Evolutionary conservation across 2,797 vertebrate genomes (phyloP).

Genomic region (Acanthiza pusilla): DNA sequence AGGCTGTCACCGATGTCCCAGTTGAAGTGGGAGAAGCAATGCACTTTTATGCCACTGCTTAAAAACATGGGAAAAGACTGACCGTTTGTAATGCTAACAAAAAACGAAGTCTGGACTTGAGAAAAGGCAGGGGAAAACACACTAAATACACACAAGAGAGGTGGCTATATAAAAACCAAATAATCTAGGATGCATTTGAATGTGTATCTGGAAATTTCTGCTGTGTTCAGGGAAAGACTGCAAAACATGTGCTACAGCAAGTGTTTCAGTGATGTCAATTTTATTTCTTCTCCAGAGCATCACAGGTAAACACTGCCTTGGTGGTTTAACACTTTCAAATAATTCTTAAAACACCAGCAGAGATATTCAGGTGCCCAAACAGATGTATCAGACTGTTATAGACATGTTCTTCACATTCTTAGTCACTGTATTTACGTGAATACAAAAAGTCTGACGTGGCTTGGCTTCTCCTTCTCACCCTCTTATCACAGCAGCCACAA

Average conservation of each 20-base stretch:
- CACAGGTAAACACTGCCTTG: not conserved
- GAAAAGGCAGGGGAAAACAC: not conserved
- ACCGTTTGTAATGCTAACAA: not conserved
- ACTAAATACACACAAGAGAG: not conserved
- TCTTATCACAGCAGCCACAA: not conserved
- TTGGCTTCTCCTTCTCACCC: not conserved
- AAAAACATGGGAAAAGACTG: conserved; percentile 9
- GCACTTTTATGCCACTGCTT: not conserved
- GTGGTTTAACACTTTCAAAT: not conserved
- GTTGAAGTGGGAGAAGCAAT: not conserved
- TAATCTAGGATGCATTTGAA: not conserved
- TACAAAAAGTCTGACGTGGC: not conserved
- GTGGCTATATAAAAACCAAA: not conserved
- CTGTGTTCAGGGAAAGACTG: not conserved
- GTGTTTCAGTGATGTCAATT: not conserved
- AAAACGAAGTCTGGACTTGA: not conserved
- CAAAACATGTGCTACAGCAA: not conserved
- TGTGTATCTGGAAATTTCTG: not conserved
- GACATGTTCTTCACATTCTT: not conserved
- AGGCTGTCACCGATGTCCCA: not conserved
- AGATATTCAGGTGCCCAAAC: not conserved
- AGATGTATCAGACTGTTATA: not conserved
- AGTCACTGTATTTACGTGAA: not conserved
- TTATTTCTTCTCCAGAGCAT: not conserved
- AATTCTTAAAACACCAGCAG: not conserved